A percentile compares a stretch with the other conserved stretches of the same genome.
Conservation (phyloP, 2,888 invertebrate species). For the Pyrochroa serraticornis region DNA sequence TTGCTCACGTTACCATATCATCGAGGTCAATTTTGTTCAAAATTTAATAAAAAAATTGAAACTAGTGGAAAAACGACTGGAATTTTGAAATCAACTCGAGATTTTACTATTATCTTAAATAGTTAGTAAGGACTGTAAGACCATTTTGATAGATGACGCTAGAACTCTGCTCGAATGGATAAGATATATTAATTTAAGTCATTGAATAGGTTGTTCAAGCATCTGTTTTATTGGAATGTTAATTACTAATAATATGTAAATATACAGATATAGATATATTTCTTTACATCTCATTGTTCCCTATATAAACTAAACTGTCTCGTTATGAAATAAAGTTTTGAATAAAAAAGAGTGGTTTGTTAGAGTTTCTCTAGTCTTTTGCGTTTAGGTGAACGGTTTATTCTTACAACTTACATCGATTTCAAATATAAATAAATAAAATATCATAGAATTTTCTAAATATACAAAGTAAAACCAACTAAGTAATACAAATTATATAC, state of each 20-base stretch:
- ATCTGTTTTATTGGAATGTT: constrained; percentile 26
- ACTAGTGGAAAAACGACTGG: neutral
- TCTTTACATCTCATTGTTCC: constrained; percentile 30
- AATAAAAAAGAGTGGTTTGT: too few relatives aligned
- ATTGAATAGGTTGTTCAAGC: constrained; percentile 5
- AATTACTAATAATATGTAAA: constrained; percentile 25
- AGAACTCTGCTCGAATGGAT: too few relatives aligned
- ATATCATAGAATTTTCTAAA: too few relatives aligned
- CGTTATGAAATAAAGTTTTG: constrained; percentile 18
- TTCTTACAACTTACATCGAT: constrained; percentile 2
- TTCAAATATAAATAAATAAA: too few relatives aligned
- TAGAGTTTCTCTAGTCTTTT: neutral
- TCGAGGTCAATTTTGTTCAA: neutral
- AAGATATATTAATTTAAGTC: too few relatives aligned
- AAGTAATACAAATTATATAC: too few relatives aligned
- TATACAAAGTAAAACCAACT: too few relatives aligned
- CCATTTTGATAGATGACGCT: too few relatives aligned
- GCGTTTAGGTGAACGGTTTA: constrained; percentile 1
- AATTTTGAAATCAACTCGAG: too few relatives aligned
- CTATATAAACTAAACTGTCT: constrained; percentile 22
- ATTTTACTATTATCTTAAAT: too few relatives aligned
- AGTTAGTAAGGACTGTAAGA: too few relatives aligned
- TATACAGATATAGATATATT: constrained; percentile 29
- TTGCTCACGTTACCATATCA: constrained; percentile 19
- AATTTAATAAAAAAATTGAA: neutral